These are phyloP conservation scores for Scolanthus callimorphus DNA, from an alignment of 92 coral and sea anemone genomes.

Conservation along the genomic window DNA sequence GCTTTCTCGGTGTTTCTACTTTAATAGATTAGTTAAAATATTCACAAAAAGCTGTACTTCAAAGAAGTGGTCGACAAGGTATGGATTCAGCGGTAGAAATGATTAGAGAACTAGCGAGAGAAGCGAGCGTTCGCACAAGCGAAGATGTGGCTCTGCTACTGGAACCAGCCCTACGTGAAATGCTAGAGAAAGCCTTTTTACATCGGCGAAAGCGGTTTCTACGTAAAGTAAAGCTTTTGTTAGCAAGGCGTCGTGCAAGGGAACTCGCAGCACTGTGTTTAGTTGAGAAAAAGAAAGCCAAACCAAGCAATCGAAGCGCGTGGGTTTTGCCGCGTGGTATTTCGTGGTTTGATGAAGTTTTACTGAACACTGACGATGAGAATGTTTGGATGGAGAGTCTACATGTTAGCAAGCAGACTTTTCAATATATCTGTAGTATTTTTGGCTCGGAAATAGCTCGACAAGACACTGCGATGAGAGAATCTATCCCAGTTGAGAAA, in stretches of 20 bases:
- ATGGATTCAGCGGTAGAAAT: not conserved
- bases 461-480: constrained; percentile 39
- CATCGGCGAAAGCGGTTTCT: not conserved
- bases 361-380: constrained; percentile 19
- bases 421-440: constrained; percentile 32
- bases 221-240: not conserved
- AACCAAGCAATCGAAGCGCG: constrained; percentile 8
- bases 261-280: not conserved
- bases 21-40: too few species aligned
- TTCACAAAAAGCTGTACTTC: too few species aligned
- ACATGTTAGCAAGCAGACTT: constrained; percentile 37
- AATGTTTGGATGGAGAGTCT: constrained; percentile 43
- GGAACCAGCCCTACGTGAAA: not conserved
- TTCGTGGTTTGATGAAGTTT: constrained; percentile 36
- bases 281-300: not conserved
- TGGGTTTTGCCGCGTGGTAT: constrained; percentile 47
- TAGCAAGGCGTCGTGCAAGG: not conserved
- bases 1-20: too few species aligned
- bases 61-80: too few species aligned
- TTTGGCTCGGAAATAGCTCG: constrained; percentile 35
- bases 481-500: constrained; percentile 38
- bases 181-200: not conserved
- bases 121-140: too few species aligned
- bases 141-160: too few species aligned
- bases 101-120: not conserved